Conservation (phyloP, 2,797 vertebrate species). For the Pantherophis alleghaniensis region DNA sequence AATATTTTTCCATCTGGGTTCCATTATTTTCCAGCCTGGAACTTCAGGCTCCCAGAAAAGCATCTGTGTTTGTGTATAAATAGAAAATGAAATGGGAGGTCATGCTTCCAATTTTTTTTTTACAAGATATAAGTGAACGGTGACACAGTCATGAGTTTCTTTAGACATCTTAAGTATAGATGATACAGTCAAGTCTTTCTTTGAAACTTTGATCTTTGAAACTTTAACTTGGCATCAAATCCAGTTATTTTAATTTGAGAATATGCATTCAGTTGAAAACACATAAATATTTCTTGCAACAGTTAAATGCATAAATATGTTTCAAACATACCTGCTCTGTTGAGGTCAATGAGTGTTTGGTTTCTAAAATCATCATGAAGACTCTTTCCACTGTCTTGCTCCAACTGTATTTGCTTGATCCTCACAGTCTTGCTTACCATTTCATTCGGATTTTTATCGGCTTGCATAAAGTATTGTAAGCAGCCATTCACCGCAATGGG, state of each 20-base stretch:
- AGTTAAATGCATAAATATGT: neutral
- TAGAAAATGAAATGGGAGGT: neutral
- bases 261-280: neutral
- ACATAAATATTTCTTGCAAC: neutral
- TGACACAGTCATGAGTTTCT: neutral
- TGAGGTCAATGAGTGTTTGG: slow-evolving; percentile 92
- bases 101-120: neutral
- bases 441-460: slow-evolving; percentile 73
- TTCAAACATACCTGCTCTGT: slow-evolving; percentile 82
- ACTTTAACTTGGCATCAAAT: neutral
- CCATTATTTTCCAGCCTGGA: neutral
- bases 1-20: neutral
- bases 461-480: slow-evolving; percentile 78
- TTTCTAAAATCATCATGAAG: slow-evolving; percentile 85
- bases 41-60: neutral
- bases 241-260: neutral
- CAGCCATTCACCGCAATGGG: slow-evolving; percentile 87
- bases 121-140: neutral
- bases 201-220: neutral
- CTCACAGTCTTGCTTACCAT: slow-evolving; percentile 78
- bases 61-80: neutral
- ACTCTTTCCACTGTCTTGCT: slow-evolving; percentile 98
- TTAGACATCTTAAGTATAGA: neutral
- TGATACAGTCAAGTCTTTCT: neutral
- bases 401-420: slow-evolving; percentile 95